A percentile compares a stretch with the other conserved stretches of the same genome.
Conservation (phyloP, 1,140 invertebrate genomes). For the Mercenaria mercenaria region DNA sequence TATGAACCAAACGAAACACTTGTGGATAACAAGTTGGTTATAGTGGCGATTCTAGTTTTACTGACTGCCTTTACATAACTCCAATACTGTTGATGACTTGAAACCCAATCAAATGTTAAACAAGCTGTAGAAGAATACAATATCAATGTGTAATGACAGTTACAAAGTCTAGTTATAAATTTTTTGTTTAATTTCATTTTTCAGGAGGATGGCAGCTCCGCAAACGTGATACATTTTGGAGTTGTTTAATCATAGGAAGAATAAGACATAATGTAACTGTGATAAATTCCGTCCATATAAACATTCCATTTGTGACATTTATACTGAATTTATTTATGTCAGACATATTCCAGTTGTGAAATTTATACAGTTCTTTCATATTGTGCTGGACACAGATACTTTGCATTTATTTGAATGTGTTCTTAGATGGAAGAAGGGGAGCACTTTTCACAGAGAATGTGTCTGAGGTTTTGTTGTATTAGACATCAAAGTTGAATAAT, state of each 20-base stretch:
- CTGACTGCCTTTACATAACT: neutral
- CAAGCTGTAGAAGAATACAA: neutral
- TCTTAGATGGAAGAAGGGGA: no score
- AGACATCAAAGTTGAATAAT: no score
- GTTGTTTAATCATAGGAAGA: conserved; percentile 71
- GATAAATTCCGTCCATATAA: neutral
- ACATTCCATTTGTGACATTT: conserved; percentile 14
- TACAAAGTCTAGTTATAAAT: neutral
- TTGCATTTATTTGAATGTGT: no score
- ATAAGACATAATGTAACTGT: neutral
- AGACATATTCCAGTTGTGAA: no score
- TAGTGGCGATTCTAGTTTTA: neutral
- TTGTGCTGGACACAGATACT: no score
- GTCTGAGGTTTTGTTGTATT: no score
- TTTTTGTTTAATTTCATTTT: neutral
- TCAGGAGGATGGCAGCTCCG: conserved; percentile 71
- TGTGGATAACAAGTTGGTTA: neutral
- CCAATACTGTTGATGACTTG: neutral
- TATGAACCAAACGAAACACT: no score
- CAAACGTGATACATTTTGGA: conserved; percentile 83
- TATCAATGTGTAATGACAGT: neutral
- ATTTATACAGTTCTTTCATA: no score
- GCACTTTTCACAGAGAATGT: no score
- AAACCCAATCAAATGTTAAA: neutral
- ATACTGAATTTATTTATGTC: no score